Base-by-base conservation (phyloP, 2,113 vertebrate genomes). In the Callaeas wilsoni region DNA sequence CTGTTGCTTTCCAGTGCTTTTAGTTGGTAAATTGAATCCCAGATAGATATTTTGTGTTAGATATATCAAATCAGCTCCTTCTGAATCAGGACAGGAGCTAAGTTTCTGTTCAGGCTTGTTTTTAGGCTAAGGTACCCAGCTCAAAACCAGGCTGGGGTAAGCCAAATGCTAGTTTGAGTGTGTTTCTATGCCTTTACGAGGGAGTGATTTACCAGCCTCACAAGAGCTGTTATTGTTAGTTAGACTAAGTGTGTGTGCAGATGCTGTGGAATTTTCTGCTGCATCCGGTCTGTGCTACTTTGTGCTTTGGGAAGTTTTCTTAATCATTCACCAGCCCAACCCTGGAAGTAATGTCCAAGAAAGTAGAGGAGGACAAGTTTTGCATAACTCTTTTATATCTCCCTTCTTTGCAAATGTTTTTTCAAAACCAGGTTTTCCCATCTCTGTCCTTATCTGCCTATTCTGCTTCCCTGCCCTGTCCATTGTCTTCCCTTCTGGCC, bases 1-100 rank as follows among this genome's bases (percentile, higher is more conserved):
- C 33, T 93, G 27, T 77, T 93, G 78, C 50, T 90, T 96, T 83
- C 49, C 47, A 67, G 42, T 77, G 71, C 67, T 92, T 94, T 90
- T 92, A 88, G 52, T 33, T 50, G n/a, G 25, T 70, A 67, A 86
- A 90, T 86, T 90, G 21, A 84, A 64, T 32, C 41, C 32, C 4
- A 12, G 49, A n/a, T 26, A 35, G 22, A 70, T 77, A 41, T 77
- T 95, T 85, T 85, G 13, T 63, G 47, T 90, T 74, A 37, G 32
- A 11, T 70, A 32, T 32, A 73, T 70, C 46, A 92, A 85, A 89
- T 80, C 55, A 74, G 5, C 27, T 91, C 26, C 57, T 69, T 82
- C 74, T 74, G 20, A 60, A 62, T 26, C 23, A 39, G 35, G 26
- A 52, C 30, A 77, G 35, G 55, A 84, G 25, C 19, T 7, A 27